Evolutionary conservation across 2,113 vertebrate genomes (phyloP).

Genomic region (Macrotis lagotis): DNA sequence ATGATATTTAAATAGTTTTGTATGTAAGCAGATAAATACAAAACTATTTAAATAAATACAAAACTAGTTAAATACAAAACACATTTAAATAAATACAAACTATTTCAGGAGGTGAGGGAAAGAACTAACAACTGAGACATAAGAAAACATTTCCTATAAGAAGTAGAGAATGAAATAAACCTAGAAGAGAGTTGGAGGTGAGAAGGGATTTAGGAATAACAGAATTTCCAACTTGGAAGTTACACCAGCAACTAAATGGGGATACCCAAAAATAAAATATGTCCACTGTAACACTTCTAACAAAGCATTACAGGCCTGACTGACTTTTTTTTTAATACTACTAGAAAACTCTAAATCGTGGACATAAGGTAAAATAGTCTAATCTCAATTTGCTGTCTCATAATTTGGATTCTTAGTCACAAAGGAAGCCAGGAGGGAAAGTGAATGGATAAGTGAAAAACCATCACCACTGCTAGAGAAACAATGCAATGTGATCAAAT

Average conservation of each 20-base stretch:
- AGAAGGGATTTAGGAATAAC: not conserved
- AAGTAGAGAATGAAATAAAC: too few species aligned
- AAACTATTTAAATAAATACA: not conserved
- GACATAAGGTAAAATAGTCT: not conserved
- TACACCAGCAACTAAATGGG: not conserved
- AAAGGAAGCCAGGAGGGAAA: not conserved
- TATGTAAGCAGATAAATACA: not conserved
- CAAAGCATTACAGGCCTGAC: too few species aligned
- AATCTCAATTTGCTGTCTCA: not conserved
- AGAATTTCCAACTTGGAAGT: not conserved
- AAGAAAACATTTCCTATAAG: too few species aligned
- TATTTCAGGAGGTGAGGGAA: not conserved
- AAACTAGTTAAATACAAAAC: not conserved
- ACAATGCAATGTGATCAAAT: not conserved
- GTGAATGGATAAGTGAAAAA: not conserved
- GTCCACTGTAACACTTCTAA: not conserved
- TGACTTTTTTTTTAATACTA: not conserved
- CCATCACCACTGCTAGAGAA: not conserved
- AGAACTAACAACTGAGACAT: not conserved
- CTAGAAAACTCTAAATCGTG: not conserved
- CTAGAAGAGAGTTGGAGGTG: too few species aligned
- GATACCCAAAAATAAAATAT: too few species aligned
- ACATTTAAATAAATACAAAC: not conserved
- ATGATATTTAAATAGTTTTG: too few species aligned
- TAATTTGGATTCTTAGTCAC: not conserved